Evolutionary conservation across 1,140 invertebrate genomes (phyloP).

Genomic region (Stratiolaelaps scimitus): DNA sequence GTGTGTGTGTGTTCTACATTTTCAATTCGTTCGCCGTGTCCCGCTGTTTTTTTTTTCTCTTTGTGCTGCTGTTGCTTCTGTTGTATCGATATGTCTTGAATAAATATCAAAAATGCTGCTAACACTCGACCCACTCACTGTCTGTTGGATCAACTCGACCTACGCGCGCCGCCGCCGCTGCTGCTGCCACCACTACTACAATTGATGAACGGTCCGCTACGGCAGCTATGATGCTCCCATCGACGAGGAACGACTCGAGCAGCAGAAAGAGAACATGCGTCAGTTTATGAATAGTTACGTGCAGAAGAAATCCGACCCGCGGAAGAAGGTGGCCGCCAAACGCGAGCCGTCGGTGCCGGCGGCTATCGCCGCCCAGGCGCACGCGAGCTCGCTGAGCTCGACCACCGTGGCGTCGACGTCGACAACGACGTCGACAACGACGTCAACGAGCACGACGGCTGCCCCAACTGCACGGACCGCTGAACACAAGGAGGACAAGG

Average conservation of each 20-base stretch:
- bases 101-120: no score
- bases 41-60: no score
- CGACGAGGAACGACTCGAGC: neutral
- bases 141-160: no score
- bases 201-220: no score
- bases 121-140: no score
- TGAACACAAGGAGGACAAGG: conserved; percentile 4
- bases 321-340: neutral
- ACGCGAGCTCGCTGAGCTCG: neutral
- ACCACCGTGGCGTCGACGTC: neutral
- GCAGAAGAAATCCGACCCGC: conserved; percentile 11
- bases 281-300: conserved; percentile 6
- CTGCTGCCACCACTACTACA: no score
- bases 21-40: no score
- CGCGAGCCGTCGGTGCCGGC: neutral
- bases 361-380: neutral
- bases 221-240: conserved; percentile 19
- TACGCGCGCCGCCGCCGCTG: no score
- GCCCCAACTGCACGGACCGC: neutral
- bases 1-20: no score
- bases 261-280: conserved; percentile 13
- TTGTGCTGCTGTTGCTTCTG: no score
- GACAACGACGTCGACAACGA: neutral
- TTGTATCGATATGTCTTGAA: no score
- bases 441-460: neutral